Percentiles rank a stretch among this genome's conserved stretches.
phyloP scores from a whole-genome alignment of 2,113 vertebrate genomes.

The Coryphaenoides rupestris region DNA sequence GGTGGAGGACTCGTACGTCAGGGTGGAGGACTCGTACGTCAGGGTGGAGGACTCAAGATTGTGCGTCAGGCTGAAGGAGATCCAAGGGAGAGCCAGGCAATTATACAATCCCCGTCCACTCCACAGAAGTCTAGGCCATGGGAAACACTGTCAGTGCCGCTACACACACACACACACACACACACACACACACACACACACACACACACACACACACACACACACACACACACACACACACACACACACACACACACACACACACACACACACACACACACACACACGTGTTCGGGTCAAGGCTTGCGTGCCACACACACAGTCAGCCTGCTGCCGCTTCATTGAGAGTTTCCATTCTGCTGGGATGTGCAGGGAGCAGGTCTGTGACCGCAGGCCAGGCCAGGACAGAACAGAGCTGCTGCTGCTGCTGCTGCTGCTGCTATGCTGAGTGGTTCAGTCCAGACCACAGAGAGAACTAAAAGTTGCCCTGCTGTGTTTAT shows the following conservation, averaged over 20 bases:
- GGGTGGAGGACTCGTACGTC: conserved; percentile 21
- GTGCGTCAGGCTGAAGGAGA: conserved; percentile 17
- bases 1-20: conserved; percentile 24
- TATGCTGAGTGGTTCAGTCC: conserved; percentile 41
- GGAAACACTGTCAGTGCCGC: not conserved
- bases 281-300: conserved; percentile 40
- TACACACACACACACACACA: no score
- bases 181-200: no score
- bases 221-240: no score
- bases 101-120: conserved; percentile 34
- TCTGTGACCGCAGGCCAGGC: conserved; percentile 47
- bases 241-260: no score
- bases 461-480: conserved; percentile 29
- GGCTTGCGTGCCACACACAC: conserved; percentile 38
- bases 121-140: conserved; percentile 15
- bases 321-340: conserved; percentile 40
- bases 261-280: no score
- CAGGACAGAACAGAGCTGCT: conserved; percentile 32
- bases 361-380: conserved; percentile 20
- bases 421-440: no score
- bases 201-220: no score
- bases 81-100: conserved; percentile 18
- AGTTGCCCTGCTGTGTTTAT: conserved; percentile 15
- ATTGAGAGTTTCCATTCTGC: conserved; percentile 36
- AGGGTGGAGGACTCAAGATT: conserved; percentile 26